Evolutionary conservation across 2,113 vertebrate genomes (phyloP).

Genomic region (Mus spicilegus): DNA sequence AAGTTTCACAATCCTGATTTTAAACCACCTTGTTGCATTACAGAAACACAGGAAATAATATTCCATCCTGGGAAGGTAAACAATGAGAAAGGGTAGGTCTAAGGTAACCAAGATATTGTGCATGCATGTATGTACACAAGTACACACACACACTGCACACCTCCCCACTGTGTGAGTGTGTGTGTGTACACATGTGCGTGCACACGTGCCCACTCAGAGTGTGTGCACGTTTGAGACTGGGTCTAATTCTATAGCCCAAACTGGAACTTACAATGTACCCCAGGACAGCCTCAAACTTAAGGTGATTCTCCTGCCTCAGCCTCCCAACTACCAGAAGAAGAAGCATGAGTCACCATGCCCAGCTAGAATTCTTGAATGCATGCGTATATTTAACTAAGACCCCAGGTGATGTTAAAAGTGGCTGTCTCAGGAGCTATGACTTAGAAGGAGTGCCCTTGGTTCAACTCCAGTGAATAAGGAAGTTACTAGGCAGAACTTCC

Average conservation of each 20-base stretch:
- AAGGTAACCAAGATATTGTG: background rate
- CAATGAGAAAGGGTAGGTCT: background rate
- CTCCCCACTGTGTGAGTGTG: background rate
- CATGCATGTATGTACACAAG: background rate
- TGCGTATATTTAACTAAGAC: background rate
- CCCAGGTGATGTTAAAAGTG: background rate
- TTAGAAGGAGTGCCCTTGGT: background rate
- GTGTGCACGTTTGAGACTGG: background rate
- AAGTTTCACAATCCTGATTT: slow-evolving; percentile 4
- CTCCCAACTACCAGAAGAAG: background rate
- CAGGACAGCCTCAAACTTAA: background rate
- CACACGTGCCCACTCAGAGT: background rate
- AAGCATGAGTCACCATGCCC: background rate
- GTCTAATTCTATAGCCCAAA: background rate
- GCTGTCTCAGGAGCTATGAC: background rate
- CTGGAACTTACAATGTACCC: background rate
- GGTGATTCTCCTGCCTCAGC: background rate
- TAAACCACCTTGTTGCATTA: slow-evolving; percentile 16
- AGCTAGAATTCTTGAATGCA: background rate
- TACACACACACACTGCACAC: background rate
- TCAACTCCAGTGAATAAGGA: background rate
- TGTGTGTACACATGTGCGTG: no score
- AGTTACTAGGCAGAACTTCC: background rate
- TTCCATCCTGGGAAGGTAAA: background rate
- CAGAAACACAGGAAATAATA: background rate